phyloP scores from a whole-genome alignment of 2,888 invertebrate genomes.

The Augochlorella aurata region DNA sequence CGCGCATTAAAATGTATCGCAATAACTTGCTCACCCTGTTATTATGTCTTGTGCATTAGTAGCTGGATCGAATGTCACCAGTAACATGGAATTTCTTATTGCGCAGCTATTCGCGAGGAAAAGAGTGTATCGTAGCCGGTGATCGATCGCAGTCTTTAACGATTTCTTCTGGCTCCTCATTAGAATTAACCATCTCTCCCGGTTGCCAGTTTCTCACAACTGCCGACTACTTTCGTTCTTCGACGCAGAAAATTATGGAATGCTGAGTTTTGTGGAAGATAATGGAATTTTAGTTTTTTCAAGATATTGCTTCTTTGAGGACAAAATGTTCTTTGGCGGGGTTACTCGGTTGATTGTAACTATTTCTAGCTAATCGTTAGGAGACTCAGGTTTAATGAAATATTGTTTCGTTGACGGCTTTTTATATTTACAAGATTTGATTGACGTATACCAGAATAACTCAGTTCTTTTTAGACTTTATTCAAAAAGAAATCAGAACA shows the following conservation, averaged over 20 bases:
- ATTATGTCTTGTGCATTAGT: constrained; percentile 40
- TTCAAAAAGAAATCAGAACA: no score
- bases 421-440: no score
- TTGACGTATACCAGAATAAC: no score
- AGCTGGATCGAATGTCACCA: constrained; percentile 34
- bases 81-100: constrained; percentile 4
- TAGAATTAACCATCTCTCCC: not conserved
- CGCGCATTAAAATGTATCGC: constrained; percentile 38
- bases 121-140: not conserved
- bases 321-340: no score
- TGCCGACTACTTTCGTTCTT: not conserved
- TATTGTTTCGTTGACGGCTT: no score
- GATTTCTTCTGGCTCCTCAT: not conserved
- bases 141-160: constrained; percentile 6
- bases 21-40: constrained; percentile 18
- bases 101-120: constrained; percentile 11
- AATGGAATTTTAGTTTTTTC: not conserved
- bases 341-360: no score
- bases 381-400: no score
- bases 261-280: not conserved
- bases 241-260: not conserved
- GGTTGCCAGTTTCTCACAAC: constrained; percentile 10
- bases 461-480: no score
- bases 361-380: no score
- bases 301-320: not conserved